Base-by-base conservation (phyloP, 2,113 vertebrate species). In the Chrysemys picta region DNA sequence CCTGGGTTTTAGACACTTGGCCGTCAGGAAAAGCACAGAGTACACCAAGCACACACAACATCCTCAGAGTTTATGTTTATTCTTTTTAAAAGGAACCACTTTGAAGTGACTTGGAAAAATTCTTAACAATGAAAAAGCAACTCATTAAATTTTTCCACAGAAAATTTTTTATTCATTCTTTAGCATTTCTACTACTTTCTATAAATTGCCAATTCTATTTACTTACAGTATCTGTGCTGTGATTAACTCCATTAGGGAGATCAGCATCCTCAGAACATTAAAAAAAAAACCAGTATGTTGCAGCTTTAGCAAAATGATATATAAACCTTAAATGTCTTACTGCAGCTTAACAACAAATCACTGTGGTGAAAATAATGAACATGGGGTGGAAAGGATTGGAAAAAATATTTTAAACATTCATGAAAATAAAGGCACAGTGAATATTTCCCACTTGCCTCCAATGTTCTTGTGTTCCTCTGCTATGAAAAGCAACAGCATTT, bases 1-100 rank as follows among this genome's bases (percentile, higher is more conserved):
- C 87, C 93, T 93, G 65, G 90, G 91, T 96, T 96, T 96, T 93
- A 93, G 65, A 62, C 95, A 95, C 78, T 84, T 80, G 78, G 69
- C 85, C 93, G 87, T 90, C 56, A 57, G 96, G 95, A 94, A 96
- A 96, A 95, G 95, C 91, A 89, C 84, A 90, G 92, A 89, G 89
- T 94, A 96, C 89, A 97, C 96, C 94, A 96, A 97, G 96, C 83
- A 87, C 79, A 83, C 38, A 85, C 53, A 95, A 93, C 94, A 96
- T 95, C 94, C 95, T 93, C 91, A 93, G 92, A 95, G 80, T 96
- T 97, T 96, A 1, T 93, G 93, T 92, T 93, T 78, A 89, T 75
- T 96, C 65, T 95, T 96, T 91, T 6, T 79, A 94, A 97, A 95
- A 88, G 88, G 53, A 92, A 81, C 82, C 85, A 95, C 83, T 93